These are phyloP conservation scores for Coregonus clupeaformis DNA, from an alignment of 2,113 vertebrate species.

Conservation along the genomic window DNA sequence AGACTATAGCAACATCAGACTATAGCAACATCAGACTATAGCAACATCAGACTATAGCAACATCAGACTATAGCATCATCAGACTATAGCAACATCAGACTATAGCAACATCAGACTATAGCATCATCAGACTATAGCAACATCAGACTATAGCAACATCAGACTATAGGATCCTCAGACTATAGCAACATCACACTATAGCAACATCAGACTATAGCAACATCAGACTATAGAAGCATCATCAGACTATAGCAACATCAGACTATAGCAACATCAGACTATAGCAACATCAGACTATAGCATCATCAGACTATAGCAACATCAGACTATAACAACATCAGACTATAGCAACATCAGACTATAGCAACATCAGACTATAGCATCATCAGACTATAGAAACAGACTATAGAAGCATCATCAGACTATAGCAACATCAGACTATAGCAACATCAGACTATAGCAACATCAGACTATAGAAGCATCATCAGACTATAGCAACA, in stretches of 20 bases:
- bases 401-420: not conserved
- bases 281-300: not conserved
- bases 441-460: not conserved
- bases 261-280: too few species aligned
- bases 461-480: not conserved
- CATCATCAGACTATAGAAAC: not conserved
- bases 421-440: not conserved
- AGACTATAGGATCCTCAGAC: too few species aligned
- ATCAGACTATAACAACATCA: too few species aligned
- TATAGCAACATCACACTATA: not conserved
- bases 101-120: too few species aligned
- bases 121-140: not conserved
- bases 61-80: too few species aligned
- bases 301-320: not conserved
- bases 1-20: not conserved
- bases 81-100: not conserved
- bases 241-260: not conserved
- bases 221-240: not conserved
- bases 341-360: not conserved
- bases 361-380: too few species aligned
- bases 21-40: not conserved
- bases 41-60: not conserved
- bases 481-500: not conserved
- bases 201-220: not conserved
- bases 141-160: not conserved